These are phyloP conservation scores for Cyclura pinguis DNA, from an alignment of 2,797 vertebrate species.

Conservation along the genomic window DNA sequence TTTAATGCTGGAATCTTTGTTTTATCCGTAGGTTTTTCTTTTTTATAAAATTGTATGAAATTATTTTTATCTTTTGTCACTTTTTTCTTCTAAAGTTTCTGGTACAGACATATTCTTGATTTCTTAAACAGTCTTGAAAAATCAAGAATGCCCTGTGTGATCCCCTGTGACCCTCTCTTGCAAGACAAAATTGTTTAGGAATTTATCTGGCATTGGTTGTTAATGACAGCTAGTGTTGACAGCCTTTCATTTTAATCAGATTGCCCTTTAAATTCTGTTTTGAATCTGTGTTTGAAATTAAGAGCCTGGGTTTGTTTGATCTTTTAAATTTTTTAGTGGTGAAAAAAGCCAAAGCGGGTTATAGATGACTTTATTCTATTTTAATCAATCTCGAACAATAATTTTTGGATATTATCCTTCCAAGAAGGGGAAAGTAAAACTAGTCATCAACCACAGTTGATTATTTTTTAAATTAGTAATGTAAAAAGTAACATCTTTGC, in stretches of 20 bases:
- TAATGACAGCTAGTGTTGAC: neutral
- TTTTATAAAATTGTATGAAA: slow-evolving; percentile 23
- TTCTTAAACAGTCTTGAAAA: neutral
- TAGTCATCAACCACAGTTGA: too few relatives aligned
- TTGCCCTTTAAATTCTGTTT: neutral
- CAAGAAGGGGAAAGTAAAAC: neutral
- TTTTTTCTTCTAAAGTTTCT: slow-evolving; percentile 23
- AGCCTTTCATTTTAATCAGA: neutral
- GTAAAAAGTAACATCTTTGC: neutral
- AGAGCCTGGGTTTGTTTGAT: neutral
- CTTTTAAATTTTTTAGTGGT: neutral
- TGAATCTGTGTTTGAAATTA: neutral
- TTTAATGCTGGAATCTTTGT: neutral
- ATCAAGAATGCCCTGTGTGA: neutral
- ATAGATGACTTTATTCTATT: too few relatives aligned
- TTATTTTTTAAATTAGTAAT: neutral
- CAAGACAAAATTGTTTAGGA: neutral
- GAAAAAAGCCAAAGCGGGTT: neutral
- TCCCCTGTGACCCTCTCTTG: neutral
- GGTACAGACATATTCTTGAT: neutral
- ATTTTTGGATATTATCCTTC: neutral
- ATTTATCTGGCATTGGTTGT: neutral
- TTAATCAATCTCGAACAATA: neutral
- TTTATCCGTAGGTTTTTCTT: slow-evolving; percentile 15
- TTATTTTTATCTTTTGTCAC: slow-evolving; percentile 28